Base-by-base conservation (phyloP, 1,140 invertebrate genomes). In the Drosophila watanabei region DNA sequence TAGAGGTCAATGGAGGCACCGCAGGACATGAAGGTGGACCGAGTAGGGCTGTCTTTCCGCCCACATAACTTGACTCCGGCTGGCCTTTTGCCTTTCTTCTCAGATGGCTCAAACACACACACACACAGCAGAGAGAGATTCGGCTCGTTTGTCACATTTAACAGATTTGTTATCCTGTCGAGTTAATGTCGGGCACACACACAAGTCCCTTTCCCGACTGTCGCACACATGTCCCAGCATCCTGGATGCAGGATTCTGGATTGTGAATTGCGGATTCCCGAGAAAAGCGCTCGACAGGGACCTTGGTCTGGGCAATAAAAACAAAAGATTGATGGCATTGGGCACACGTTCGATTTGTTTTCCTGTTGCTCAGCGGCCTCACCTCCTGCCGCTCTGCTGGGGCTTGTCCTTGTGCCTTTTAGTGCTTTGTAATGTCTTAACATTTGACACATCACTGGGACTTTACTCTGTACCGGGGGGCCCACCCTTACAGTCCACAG, bases 151-250 rank as follows among this genome's bases (percentile, higher is more conserved):
- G 91, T 92, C 91, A 92, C 91, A 92, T 92, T 91, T 92, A 92
- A 92, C 91, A 92, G 91, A 92, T 92, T 92, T 92, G 91, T 92
- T 92, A 92, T 92, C 91, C 91, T 92, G 91, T 92, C 91, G 91
- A 92, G 91, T 92, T 92, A 92, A 91, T 91, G 85, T 88, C 85
- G 87, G 79, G 75, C 87, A 78, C 82, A 90, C 82, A 90, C 86
- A 90, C 49, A 30, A 70, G 57, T 73, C 75, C 72, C 56, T 10
- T 35, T 60, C 54, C 30, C 35, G 63, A 58, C 61, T 41, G 56
- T 79, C 75, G 43, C 73, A 78, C 49, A 64, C 64, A 66, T 65
- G 78, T 68, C 60, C 66, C 65, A 43, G 49, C 20, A 10, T 82
- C 68, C 82, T 69, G 60, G 45, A 52, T 64, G 24, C 43, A 30